phyloP scores from a whole-genome alignment of 2,888 invertebrate species.

The Monochamus alternatus region DNA sequence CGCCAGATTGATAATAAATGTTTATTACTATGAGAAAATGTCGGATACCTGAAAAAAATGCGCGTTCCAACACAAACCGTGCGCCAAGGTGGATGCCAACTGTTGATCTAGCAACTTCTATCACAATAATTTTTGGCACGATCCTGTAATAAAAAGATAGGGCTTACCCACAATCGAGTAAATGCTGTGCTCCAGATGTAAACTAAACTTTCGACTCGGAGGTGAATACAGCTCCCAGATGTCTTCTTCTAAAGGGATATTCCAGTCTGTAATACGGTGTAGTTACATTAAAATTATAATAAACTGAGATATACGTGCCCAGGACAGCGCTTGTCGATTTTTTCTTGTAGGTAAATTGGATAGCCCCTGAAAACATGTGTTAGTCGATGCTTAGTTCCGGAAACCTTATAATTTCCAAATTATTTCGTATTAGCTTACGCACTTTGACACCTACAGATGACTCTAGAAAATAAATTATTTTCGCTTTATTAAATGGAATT shows the following conservation, averaged over 20 bases:
- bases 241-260: conserved; percentile 18
- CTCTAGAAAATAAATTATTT: too few species aligned
- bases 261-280: background rate
- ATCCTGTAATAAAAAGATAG: conserved; percentile 39
- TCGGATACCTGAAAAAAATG: background rate
- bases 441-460: too few species aligned
- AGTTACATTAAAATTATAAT: conserved; percentile 33
- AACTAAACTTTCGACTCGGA: background rate
- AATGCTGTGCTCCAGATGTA: conserved; percentile 38
- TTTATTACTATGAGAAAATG: background rate
- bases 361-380: conserved; percentile 27
- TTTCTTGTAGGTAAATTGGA: conserved; percentile 18
- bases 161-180: conserved; percentile 33
- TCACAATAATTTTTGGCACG: conserved; percentile 38
- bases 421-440: background rate
- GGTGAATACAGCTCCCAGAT: conserved; percentile 15
- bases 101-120: conserved; percentile 17
- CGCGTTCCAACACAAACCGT: conserved; percentile 24
- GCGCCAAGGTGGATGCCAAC: conserved; percentile 30
- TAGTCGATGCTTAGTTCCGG: background rate
- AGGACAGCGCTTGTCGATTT: conserved; percentile 6
- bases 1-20: background rate
- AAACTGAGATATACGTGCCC: conserved; percentile 5
- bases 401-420: conserved; percentile 12
- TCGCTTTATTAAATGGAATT: too few species aligned